phyloP scores from a whole-genome alignment of 2,888 invertebrate species.

The Volucella inflata region DNA sequence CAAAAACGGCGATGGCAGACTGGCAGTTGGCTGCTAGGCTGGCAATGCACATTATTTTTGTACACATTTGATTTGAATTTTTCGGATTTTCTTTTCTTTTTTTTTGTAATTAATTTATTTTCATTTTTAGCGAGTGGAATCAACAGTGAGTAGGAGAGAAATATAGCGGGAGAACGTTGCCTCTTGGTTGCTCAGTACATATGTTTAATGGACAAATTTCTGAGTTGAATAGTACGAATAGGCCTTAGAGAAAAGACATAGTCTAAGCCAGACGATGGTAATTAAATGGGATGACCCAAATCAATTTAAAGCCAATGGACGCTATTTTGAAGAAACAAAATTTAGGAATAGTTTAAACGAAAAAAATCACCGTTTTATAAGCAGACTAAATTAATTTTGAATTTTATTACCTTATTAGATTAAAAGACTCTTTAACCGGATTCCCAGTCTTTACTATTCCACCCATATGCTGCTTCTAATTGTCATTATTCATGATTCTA shows the following conservation, averaged over 20 bases:
- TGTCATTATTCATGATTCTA: too few species aligned
- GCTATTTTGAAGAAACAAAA: conserved; percentile 11
- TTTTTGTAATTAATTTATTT: conserved; percentile 71
- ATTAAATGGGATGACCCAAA: conserved; percentile 53
- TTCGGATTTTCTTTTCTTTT: conserved; percentile 65
- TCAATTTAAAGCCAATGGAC: conserved; percentile 15
- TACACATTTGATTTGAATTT: conserved; percentile 69
- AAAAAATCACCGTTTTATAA: conserved; percentile 21
- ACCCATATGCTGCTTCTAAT: too few species aligned
- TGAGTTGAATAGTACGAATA: background rate
- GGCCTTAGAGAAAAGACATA: background rate
- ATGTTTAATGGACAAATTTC: background rate
- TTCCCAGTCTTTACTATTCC: too few species aligned
- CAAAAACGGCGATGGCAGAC: conserved; percentile 54
- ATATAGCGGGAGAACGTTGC: conserved; percentile 6
- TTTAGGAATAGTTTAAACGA: too few species aligned
- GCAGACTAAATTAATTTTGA: background rate
- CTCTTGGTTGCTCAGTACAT: background rate
- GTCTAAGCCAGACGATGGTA: conserved; percentile 14
- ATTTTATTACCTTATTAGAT: too few species aligned
- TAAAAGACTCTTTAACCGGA: too few species aligned
- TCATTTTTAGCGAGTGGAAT: conserved; percentile 56
- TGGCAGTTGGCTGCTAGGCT: conserved; percentile 59
- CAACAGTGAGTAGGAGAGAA: conserved; percentile 27
- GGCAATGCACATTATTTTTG: conserved; percentile 58